These are phyloP conservation scores for Sycophaga agraensis DNA, from an alignment of 1,140 invertebrate species.

Conservation along the genomic window DNA sequence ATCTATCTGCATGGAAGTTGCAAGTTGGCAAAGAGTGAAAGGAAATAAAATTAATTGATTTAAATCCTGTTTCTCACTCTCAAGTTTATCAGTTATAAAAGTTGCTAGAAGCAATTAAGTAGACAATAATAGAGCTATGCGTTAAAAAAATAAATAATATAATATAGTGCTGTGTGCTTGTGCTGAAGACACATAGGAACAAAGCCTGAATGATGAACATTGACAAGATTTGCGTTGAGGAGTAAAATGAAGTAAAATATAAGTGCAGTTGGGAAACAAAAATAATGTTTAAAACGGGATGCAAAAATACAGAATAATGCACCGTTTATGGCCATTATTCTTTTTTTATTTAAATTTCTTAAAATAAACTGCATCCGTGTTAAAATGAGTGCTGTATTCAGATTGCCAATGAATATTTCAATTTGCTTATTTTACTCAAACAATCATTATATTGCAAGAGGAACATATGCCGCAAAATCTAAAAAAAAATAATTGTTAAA, in stretches of 20 bases:
- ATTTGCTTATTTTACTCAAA: background rate
- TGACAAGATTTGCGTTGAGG: background rate
- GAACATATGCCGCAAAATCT: background rate
- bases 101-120: constrained; percentile 22
- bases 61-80: background rate
- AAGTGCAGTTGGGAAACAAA: constrained; percentile 1
- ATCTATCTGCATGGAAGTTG: background rate
- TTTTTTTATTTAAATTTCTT: constrained; percentile 4
- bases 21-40: background rate
- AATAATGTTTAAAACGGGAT: background rate
- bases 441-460: background rate
- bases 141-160: background rate
- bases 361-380: background rate
- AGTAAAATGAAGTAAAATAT: background rate
- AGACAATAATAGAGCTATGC: constrained; percentile 25
- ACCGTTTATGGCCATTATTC: background rate
- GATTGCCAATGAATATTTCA: background rate
- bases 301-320: background rate
- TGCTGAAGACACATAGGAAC: background rate
- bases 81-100: constrained; percentile 5
- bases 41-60: background rate
- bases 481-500: constrained; percentile 2
- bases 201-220: background rate
- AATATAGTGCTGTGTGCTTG: constrained; percentile 4
- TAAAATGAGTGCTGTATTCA: background rate